Evolutionary conservation across 2,797 vertebrate species (phyloP), one percentile per base, ranked within the genome.

Genomic region (Cacajao melanocephalus): DNA sequence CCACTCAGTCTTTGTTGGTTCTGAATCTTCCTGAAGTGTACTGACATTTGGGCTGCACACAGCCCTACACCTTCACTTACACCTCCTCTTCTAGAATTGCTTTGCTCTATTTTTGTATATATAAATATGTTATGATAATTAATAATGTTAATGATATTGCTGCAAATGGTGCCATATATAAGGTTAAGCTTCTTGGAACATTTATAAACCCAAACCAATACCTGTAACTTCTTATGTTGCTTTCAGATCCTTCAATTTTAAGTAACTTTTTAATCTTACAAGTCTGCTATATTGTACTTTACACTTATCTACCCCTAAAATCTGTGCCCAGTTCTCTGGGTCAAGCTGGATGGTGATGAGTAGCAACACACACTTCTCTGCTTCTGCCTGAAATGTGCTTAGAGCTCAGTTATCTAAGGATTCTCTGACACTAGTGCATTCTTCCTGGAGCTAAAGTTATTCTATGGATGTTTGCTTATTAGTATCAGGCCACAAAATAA

Each of bases 41-140:
- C 88, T 95, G 48, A 52, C 80, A 85, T n/a, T 92, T 88, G 36
- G 96, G 90, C 97, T 97, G 88, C 6, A 0, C 0, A 0, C 1
- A 1, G 90, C 83, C 95, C 64, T 94, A 97, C 87, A 93, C 94
- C 44, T 95, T 97, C 79, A 50, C 97, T 92, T 93, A 88, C 80
- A 93, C 93, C 95, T 98, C 98, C 98, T 98, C 97, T 94, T 98
- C 67, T 99, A 99, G 99, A 99, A 98, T 99, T 99, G 97, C 98
- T 99, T 99, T 99, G 99, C 99, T 99, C 98, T 99, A 99, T 99
- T 99, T 99, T 99, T 99, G 97, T 99, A 97, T 96, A 97, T 98
- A 97, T 94, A 96, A 96, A 96, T 97, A 97, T 97, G 99, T 98
- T 99, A 99, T 98, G 98, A 97, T 89, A 73, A 98, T 98, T 99